These are phyloP conservation scores for Penaeus indicus DNA, from an alignment of 1,140 invertebrate genomes.

Conservation along the genomic window DNA sequence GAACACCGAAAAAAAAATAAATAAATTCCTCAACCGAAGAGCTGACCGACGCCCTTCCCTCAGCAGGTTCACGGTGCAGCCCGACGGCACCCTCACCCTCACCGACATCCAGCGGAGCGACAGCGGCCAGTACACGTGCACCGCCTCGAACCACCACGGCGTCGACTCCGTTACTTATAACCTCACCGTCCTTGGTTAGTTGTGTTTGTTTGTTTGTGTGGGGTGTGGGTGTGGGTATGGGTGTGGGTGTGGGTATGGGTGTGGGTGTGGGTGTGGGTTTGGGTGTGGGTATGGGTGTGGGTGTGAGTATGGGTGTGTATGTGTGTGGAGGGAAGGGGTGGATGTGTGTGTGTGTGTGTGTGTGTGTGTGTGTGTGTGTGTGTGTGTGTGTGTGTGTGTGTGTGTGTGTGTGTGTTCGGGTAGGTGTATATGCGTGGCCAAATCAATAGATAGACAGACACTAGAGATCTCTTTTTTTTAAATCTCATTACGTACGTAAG, in stretches of 20 bases:
- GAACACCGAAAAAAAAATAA: not conserved
- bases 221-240: not conserved
- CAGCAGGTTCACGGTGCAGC: slow-evolving; percentile 56
- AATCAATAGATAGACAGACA: no score
- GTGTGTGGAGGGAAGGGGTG: not conserved
- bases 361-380: no score
- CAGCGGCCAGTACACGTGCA: slow-evolving; percentile 86
- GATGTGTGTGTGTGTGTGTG: no score
- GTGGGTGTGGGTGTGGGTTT: not conserved
- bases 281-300: not conserved
- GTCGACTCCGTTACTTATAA: slow-evolving; percentile 91
- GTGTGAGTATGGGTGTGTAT: slow-evolving; percentile 1
- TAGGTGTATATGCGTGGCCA: not conserved
- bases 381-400: no score
- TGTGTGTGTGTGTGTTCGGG: not conserved
- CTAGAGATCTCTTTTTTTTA: no score
- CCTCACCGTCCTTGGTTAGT: slow-evolving; percentile 84
- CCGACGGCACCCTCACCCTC: slow-evolving; percentile 78
- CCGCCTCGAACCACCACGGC: slow-evolving; percentile 93
- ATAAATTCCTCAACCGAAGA: not conserved
- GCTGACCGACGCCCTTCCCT: not conserved
- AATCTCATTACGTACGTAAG: no score
- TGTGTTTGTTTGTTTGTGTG: not conserved
- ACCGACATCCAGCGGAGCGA: slow-evolving; percentile 88
- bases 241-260: not conserved